Conservation (phyloP, 2,797 vertebrate species). For the Poecilia gillii region DNA sequence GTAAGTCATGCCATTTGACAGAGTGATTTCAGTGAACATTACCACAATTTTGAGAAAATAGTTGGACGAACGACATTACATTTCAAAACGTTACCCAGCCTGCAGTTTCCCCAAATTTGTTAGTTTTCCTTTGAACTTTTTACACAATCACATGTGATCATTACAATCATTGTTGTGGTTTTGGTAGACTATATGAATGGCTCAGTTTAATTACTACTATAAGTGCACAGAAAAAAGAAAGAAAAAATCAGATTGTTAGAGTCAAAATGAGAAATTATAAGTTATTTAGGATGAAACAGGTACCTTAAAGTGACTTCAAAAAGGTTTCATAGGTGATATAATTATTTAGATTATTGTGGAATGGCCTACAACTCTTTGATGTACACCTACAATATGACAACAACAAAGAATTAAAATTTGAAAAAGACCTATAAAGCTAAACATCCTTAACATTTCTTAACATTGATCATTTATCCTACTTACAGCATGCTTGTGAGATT, state of each 20-base stretch:
- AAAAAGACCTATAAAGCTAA: not conserved
- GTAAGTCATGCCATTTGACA: conserved; percentile 52
- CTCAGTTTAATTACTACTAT: conserved; percentile 20
- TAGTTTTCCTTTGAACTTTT: not conserved
- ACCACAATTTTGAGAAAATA: not conserved
- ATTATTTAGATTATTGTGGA: not conserved
- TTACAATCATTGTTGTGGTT: conserved; percentile 5
- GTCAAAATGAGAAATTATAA: conserved; percentile 8
- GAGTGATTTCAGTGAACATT: conserved; percentile 16
- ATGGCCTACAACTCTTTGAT: not conserved
- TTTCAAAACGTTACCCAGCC: conserved; percentile 10
- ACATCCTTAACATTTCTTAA: conserved; percentile 34
- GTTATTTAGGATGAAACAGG: not conserved
- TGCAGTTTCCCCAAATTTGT: conserved; percentile 3
- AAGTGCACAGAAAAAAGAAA: not conserved
- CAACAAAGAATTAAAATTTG: conserved; percentile 14
- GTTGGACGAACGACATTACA: conserved; percentile 1
- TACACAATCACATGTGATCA: conserved; percentile 4
- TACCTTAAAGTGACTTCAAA: conserved; percentile 13
- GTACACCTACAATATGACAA: conserved; percentile 40
- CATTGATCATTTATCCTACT: conserved; percentile 37
- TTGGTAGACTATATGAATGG: not conserved
- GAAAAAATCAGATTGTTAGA: conserved; percentile 25
- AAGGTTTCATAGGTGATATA: not conserved
- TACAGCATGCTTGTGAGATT: conserved; percentile 55